Base-by-base conservation (phyloP, 1,140 invertebrate genomes). In the Pseudomyrmex pallidus region DNA sequence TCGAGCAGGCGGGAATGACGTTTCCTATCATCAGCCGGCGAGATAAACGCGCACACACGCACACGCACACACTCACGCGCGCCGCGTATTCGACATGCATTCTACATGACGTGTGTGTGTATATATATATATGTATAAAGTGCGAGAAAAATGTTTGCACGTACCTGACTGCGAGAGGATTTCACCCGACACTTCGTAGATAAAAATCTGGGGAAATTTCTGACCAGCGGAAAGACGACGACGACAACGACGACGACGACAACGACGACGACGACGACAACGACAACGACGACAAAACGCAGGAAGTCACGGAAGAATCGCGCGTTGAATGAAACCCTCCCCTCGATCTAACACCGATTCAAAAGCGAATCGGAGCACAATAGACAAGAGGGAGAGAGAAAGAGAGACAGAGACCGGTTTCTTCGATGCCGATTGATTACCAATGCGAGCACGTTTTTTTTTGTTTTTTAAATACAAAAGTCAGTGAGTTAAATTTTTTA, bases 331-430 rank as follows among this genome's bases (percentile, higher is more conserved):
- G 44, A 57, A 35, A 35, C 35, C 35, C 35, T 35, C 35, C 5
- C 5, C 35, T 35, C 35, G 35, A 35, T 35, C 35, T 7, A 35
- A 35, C 35, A 35, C 35, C 46, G 66, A 50, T 2, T n/a, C 56
- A 61, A 35, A 70, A 35, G 35, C 48, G 56, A 74, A 73, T 48
- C 54, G 54, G 67, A 64, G 25, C 50, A 70, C 64, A 25, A 64
- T 10, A 54, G 13, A 67, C 3, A 10, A 17, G 2, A 15, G 48
- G 17, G 13, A 25, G 59, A 35, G 35, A 35, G 0, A 35, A 3
- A 7, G 35, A 35, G 35, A 35, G 4, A 7, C 4, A 35, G 4
- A 35, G 35, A 35, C 35, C 35, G 35, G 35, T 35, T 35, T 35
- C 35, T 35, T 7, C 35, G 5, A 35, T 0, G 35, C 35, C 35